Percentiles rank a stretch among this genome's conserved stretches.
Conservation (phyloP, 2,113 vertebrate genomes). For the Galemys pyrenaicus region DNA sequence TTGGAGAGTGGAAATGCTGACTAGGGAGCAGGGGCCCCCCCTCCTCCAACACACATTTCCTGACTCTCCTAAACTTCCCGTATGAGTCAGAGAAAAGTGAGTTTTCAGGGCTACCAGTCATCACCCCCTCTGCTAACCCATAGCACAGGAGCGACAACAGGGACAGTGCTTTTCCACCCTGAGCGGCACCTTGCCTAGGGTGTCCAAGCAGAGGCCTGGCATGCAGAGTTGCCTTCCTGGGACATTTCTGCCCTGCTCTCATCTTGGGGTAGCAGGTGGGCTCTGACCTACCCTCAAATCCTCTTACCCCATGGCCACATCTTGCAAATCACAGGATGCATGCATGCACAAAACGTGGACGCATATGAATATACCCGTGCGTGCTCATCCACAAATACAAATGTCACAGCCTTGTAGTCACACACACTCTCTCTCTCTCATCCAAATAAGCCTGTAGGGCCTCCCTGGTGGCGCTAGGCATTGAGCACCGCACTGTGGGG, state of each 20-base stretch:
- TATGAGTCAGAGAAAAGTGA: not conserved
- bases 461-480: too few species aligned
- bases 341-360: not conserved
- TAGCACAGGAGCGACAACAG: not conserved
- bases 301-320: not conserved
- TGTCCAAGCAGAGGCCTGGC: not conserved
- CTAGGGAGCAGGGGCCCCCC: not conserved
- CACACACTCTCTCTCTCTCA: not conserved
- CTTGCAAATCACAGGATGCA: not conserved
- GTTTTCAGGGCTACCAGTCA: not conserved
- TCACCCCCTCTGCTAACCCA: not conserved
- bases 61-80: not conserved
- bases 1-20: not conserved
- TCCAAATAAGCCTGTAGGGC: not conserved
- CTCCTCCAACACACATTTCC: not conserved
- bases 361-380: not conserved
- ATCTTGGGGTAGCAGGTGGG: not conserved
- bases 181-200: not conserved
- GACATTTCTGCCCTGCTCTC: not conserved
- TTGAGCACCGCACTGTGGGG: too few species aligned
- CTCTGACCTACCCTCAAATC: not conserved
- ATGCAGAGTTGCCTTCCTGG: not conserved
- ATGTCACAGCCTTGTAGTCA: not conserved
- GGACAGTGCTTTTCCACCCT: not conserved
- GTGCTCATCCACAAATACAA: not conserved